Evolutionary conservation across 2,888 invertebrate species (phyloP).

Genomic region (Microctonus hyperodae): DNA sequence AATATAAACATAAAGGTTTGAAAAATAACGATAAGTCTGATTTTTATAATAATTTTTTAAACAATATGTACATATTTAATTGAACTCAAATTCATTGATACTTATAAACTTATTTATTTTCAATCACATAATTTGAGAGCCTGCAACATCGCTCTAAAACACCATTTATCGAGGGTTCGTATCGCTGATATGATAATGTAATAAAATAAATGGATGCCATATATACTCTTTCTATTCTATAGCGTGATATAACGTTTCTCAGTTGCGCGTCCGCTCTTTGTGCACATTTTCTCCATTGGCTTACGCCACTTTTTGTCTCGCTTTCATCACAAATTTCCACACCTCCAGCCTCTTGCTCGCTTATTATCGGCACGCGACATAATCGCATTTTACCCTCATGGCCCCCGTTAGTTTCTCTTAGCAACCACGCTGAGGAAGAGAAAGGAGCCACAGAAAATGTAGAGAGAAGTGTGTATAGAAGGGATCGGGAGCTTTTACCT

Average conservation of each 20-base stretch:
- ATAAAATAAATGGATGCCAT: slow-evolving; percentile 63
- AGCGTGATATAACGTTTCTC: slow-evolving; percentile 14
- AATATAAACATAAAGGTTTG: too few species aligned
- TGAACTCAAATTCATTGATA: not conserved
- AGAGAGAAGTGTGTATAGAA: slow-evolving; percentile 24
- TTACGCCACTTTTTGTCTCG: slow-evolving; percentile 22
- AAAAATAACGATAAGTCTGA: too few species aligned
- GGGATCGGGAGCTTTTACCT: slow-evolving; percentile 46
- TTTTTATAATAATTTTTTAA: too few species aligned
- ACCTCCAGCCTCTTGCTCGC: slow-evolving; percentile 18
- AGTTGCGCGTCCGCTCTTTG: slow-evolving; percentile 25
- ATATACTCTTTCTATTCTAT: slow-evolving; percentile 42
- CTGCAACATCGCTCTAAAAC: slow-evolving; percentile 56
- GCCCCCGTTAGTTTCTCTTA: not conserved
- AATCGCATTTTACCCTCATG: slow-evolving; percentile 1
- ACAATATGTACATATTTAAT: not conserved
- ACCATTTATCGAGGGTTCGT: slow-evolving; percentile 58
- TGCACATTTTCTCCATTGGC: slow-evolving; percentile 6
- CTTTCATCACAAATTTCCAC: not conserved
- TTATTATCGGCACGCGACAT: not conserved
- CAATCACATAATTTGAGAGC: slow-evolving; percentile 52
- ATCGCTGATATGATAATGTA: slow-evolving; percentile 64
- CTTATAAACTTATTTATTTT: slow-evolving; percentile 16
- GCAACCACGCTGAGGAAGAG: too few species aligned
- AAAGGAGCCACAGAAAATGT: slow-evolving; percentile 19